Conservation (phyloP, 2,113 vertebrate genomes). For the Delphinapterus leucas region DNA sequence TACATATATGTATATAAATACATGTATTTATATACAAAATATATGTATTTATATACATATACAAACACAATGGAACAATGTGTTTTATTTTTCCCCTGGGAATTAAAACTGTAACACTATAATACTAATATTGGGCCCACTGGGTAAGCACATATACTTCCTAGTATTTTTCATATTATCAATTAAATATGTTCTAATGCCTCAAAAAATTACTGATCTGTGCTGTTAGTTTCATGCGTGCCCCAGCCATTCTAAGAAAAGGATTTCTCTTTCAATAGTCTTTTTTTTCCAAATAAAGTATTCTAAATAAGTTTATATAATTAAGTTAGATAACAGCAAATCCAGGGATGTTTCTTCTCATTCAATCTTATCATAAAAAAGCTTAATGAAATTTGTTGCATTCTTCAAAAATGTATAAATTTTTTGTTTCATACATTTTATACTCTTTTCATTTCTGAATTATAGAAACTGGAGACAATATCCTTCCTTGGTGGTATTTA, state of each 20-base stretch:
- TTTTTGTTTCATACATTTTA: neutral
- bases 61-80: neutral
- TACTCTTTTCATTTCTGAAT: neutral
- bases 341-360: neutral
- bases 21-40: neutral
- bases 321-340: neutral
- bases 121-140: neutral
- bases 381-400: neutral
- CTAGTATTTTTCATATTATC: neutral
- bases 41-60: neutral
- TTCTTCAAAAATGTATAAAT: neutral
- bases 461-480: neutral
- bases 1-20: too few relatives aligned
- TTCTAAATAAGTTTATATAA: neutral
- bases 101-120: neutral
- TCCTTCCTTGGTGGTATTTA: neutral
- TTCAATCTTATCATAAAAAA: neutral
- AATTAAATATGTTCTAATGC: neutral
- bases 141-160: neutral
- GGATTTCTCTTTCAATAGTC: neutral
- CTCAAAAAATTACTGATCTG: neutral
- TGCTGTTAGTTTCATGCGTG: neutral
- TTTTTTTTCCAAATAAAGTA: neutral
- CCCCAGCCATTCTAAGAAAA: neutral
- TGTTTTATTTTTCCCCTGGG: neutral